Evolutionary conservation across 2,797 vertebrate species (phyloP), one percentile per base, ranked within the genome.

Genomic region (Paedocypris micromegethes): DNA sequence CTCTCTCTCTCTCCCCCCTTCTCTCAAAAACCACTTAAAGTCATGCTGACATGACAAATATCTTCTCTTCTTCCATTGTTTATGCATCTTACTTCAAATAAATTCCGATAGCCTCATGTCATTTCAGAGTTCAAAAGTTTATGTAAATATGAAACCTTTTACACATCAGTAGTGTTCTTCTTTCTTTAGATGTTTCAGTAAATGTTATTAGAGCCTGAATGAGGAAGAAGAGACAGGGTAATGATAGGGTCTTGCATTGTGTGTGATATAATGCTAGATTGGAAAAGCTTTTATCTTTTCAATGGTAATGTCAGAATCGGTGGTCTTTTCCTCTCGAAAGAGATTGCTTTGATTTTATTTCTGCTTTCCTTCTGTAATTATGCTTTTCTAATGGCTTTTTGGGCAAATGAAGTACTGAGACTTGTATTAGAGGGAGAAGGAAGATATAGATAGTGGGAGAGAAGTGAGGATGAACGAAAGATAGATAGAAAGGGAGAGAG

Each of bases 331-430:
- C 42, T 58, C 49, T 77, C 51, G 63, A 59, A 72, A 70, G 68
- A 75, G 66, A 70, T 81, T 63, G 73, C 75, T 86, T 86, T 86
- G 82, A 86, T 86, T 86, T 64, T 66, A 68, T 79, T 65, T 70
- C 79, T 72, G 77, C 80, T 81, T 78, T 79, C 77, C 76, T 77
- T 76, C 77, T 81, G 74, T 90, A 91, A 92, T 90, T 89, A 92
- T 77, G 83, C 81, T 79, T 83, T 85, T 53, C 23, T 9, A 86
- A 82, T 88, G 86, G 76, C 77, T 83, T 83, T 85, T 85, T 75
- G 85, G 79, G 76, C 66, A 83, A 78, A 80, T 79, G 88, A 85
- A 3, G 4, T 74, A 78, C 47, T 4, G 6, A 52, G 48, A 5
- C 23, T 23, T 23, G 23, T 23, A 1, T 23, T 23, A 23, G 23